Conservation (phyloP, 2,113 vertebrate species). For the Mionectes macconnelli region DNA sequence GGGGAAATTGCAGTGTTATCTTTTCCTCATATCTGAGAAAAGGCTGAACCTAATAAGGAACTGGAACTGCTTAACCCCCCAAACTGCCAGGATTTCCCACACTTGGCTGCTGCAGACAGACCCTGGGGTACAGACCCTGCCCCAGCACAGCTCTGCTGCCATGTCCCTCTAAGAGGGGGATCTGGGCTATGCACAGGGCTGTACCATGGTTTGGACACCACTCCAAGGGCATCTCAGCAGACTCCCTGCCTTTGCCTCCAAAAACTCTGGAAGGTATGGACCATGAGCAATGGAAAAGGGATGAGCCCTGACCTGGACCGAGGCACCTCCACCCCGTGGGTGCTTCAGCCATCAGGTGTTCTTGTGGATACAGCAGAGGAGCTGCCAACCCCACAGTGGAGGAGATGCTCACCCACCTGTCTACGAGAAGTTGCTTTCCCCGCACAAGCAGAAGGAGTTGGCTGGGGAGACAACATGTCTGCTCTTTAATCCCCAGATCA, state of each 20-base stretch:
- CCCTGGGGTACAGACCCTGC: not conserved
- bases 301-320: not conserved
- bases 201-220: not conserved
- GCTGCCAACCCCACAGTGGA: rapidly evolving
- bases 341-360: not conserved
- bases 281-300: not conserved
- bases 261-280: not conserved
- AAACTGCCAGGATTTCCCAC: not conserved
- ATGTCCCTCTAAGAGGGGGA: not conserved
- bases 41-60: not conserved
- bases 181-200: rapidly evolving
- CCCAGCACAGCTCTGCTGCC: rapidly evolving
- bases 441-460: rapidly evolving
- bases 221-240: not conserved
- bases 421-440: not conserved
- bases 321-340: not conserved
- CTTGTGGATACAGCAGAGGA: not conserved
- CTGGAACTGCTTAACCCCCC: not conserved
- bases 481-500: not conserved
- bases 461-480: not conserved
- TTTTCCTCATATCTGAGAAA: not conserved
- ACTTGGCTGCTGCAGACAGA: not conserved
- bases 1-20: not conserved
- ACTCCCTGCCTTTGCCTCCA: not conserved
- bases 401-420: not conserved